Conservation (phyloP, 2,888 invertebrate genomes). For the Caenorhabditis panamensis region DNA sequence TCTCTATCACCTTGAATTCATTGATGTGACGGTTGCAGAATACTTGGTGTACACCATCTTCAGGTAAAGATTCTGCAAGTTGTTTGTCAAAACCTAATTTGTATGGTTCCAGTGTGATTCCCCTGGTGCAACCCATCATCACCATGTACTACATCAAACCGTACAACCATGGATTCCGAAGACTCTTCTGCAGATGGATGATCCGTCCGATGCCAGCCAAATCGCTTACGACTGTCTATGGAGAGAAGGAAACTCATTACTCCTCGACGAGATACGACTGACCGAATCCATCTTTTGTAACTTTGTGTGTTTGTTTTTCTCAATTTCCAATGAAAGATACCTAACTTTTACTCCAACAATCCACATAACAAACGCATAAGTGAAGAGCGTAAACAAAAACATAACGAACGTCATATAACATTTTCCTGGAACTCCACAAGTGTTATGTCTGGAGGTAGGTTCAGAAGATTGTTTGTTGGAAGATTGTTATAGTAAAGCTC, state of each 20-base stretch:
- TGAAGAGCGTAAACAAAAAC: background rate
- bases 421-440: background rate
- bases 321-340: background rate
- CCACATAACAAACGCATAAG: no score
- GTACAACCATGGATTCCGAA: slow-evolving; percentile 64
- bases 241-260: slow-evolving; percentile 41
- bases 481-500: no score
- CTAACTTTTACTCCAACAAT: background rate
- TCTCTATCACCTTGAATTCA: slow-evolving; percentile 70
- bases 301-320: background rate
- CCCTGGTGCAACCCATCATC: slow-evolving; percentile 64
- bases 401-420: background rate
- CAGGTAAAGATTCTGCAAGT: slow-evolving; percentile 41
- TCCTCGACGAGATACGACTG: slow-evolving; percentile 53
- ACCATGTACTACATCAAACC: slow-evolving; percentile 69
- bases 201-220: slow-evolving; percentile 46
- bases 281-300: no score
- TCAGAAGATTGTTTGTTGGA: no score
- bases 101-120: slow-evolving; percentile 62
- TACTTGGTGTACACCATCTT: slow-evolving; percentile 72
- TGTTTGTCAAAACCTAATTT: background rate
- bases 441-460: no score
- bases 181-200: slow-evolving; percentile 54
- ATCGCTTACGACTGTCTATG: slow-evolving; percentile 44
- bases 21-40: slow-evolving; percentile 64